Evolutionary conservation across 2,113 vertebrate genomes (phyloP).

Genomic region (Nibea albiflora): DNA sequence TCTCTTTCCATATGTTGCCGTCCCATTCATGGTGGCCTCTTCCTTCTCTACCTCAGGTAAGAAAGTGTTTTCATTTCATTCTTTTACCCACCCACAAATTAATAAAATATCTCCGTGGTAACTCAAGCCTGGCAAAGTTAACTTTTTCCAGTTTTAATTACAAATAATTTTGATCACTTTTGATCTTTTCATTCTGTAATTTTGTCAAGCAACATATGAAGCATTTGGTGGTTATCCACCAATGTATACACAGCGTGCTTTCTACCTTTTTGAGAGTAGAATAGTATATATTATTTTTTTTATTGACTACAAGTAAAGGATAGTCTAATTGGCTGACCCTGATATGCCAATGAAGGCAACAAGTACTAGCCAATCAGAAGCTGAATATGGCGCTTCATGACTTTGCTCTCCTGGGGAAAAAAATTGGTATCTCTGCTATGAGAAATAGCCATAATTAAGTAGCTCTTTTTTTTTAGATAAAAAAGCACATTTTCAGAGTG

Average conservation of each 20-base stretch:
- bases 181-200: not conserved
- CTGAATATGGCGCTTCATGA: too few species aligned
- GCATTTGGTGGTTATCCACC: not conserved
- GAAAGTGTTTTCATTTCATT: constrained; percentile 32
- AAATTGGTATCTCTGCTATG: too few species aligned
- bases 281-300: not conserved
- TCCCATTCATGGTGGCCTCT: constrained; percentile 24
- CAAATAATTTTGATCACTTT: not conserved
- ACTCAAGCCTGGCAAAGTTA: not conserved
- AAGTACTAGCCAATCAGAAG: too few species aligned
- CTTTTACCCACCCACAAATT: not conserved
- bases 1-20: constrained; percentile 49
- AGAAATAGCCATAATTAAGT: too few species aligned
- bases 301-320: too few species aligned
- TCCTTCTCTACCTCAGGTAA: constrained; percentile 73
- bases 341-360: too few species aligned
- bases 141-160: not conserved
- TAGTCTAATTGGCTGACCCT: too few species aligned
- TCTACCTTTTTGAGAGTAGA: not conserved
- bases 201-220: not conserved
- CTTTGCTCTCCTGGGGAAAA: too few species aligned
- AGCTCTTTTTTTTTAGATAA: too few species aligned
- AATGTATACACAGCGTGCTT: not conserved
- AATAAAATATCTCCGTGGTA: not conserved
- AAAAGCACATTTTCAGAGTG: too few species aligned